These are phyloP conservation scores for Prionace glauca DNA, from an alignment of 2,797 vertebrate genomes.

Conservation along the genomic window DNA sequence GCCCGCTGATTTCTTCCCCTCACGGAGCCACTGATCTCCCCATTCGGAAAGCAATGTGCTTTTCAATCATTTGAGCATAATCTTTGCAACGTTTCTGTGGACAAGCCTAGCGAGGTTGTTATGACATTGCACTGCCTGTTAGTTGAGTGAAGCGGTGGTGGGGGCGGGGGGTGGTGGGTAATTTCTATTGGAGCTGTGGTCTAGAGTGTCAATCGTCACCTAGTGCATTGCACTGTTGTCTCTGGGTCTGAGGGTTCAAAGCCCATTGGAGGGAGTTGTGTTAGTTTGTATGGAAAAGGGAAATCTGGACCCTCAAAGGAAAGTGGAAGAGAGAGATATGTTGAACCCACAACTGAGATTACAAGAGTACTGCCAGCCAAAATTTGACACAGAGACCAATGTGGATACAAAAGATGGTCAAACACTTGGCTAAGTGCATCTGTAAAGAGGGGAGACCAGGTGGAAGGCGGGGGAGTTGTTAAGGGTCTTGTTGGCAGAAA, in stretches of 20 bases:
- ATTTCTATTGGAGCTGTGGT: not conserved
- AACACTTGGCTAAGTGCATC: not conserved
- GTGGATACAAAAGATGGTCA: not conserved
- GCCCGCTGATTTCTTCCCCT: not conserved
- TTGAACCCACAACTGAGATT: no score
- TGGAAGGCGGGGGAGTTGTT: not conserved
- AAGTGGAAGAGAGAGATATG: no score
- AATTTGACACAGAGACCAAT: not conserved
- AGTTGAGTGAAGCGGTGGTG: not conserved
- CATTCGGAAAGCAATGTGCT: not conserved
- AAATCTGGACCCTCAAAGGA: no score
- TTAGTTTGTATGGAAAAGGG: no score
- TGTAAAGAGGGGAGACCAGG: not conserved
- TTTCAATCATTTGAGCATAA: not conserved
- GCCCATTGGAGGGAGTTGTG: not conserved
- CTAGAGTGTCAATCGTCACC: rapidly evolving
- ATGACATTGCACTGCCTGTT: not conserved
- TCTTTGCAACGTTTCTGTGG: not conserved
- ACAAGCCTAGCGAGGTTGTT: not conserved
- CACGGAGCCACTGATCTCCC: not conserved
- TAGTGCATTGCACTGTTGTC: no score
- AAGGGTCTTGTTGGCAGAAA: not conserved
- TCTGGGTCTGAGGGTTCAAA: not conserved
- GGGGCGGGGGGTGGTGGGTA: no score
- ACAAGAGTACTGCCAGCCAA: not conserved